These are phyloP conservation scores for Diadegma fenestrale DNA, from an alignment of 2,888 invertebrate genomes.

Conservation along the genomic window DNA sequence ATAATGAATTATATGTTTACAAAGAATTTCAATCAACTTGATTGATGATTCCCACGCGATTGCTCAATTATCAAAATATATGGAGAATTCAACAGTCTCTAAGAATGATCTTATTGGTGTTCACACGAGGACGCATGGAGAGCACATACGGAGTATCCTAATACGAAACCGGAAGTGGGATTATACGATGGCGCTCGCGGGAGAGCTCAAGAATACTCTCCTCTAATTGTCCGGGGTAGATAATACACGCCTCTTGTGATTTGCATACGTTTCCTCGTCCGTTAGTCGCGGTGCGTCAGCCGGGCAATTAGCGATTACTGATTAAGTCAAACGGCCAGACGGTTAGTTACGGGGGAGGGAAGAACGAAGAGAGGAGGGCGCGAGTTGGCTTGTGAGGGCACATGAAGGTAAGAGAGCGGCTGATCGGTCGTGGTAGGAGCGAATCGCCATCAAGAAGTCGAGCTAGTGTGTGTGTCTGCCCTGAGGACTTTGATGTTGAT, in stretches of 20 bases:
- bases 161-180: slow-evolving; percentile 79
- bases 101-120: slow-evolving; percentile 31
- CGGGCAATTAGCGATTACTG: slow-evolving; percentile 85
- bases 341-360: slow-evolving; percentile 73
- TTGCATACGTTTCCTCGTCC: slow-evolving; percentile 84
- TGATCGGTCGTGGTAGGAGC: slow-evolving; percentile 51
- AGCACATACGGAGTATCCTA: slow-evolving; percentile 23
- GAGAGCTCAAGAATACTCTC: slow-evolving; percentile 66
- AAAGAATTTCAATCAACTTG: not conserved
- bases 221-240: slow-evolving; percentile 83
- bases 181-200: slow-evolving; percentile 75
- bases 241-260: slow-evolving; percentile 79
- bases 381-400: slow-evolving; percentile 48
- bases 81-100: slow-evolving; percentile 3
- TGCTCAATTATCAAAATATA: not conserved
- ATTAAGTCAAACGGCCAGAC: slow-evolving; percentile 84
- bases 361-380: slow-evolving; percentile 48
- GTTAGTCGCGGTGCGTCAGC: slow-evolving; percentile 81
- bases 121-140: slow-evolving; percentile 28
- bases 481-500: slow-evolving; percentile 75
- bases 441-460: slow-evolving; percentile 45
- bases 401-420: slow-evolving; percentile 62
- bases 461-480: slow-evolving; percentile 35
- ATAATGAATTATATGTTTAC: not conserved
- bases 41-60: not conserved